phyloP scores from a whole-genome alignment of 2,888 invertebrate species.

The Aphelenchoides bicaudatus region DNA sequence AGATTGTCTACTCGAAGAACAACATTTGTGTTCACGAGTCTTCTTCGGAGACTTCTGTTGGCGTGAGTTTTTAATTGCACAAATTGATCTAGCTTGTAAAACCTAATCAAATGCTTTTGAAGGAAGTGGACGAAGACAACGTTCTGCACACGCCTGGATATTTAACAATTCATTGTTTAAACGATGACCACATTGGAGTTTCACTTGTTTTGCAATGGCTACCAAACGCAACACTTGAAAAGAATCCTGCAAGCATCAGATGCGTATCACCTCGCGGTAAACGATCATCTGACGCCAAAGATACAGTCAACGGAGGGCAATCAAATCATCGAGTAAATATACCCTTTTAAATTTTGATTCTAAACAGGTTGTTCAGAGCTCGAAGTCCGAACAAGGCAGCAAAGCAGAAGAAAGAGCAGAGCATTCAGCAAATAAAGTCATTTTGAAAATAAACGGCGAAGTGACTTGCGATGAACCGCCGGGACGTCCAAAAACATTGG shows the following conservation, averaged over 20 bases:
- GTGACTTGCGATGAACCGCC: too few species aligned
- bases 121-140: slow-evolving; percentile 64
- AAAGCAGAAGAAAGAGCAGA: too few species aligned
- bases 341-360: too few species aligned
- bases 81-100: slow-evolving; percentile 14
- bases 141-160: slow-evolving; percentile 80
- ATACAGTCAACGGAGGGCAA: too few species aligned
- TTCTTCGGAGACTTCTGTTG: slow-evolving; percentile 28
- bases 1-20: slow-evolving; percentile 72
- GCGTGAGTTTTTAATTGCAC: slow-evolving; percentile 22
- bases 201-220: slow-evolving; percentile 90
- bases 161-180: slow-evolving; percentile 73
- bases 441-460: too few species aligned
- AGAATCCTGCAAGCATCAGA: slow-evolving; percentile 70
- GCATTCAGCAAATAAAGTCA: too few species aligned
- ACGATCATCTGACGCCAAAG: too few species aligned
- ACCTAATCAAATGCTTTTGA: not conserved
- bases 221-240: slow-evolving; percentile 81
- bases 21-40: slow-evolving; percentile 96
- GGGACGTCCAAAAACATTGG: too few species aligned
- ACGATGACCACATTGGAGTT: slow-evolving; percentile 65
- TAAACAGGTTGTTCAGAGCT: too few species aligned
- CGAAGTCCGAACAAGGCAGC: too few species aligned
- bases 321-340: too few species aligned
- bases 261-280: slow-evolving; percentile 52